A percentile compares a stretch with the other conserved stretches of the same genome.
Conservation (phyloP, 2,113 vertebrate species). For the Archilochus colubris region DNA sequence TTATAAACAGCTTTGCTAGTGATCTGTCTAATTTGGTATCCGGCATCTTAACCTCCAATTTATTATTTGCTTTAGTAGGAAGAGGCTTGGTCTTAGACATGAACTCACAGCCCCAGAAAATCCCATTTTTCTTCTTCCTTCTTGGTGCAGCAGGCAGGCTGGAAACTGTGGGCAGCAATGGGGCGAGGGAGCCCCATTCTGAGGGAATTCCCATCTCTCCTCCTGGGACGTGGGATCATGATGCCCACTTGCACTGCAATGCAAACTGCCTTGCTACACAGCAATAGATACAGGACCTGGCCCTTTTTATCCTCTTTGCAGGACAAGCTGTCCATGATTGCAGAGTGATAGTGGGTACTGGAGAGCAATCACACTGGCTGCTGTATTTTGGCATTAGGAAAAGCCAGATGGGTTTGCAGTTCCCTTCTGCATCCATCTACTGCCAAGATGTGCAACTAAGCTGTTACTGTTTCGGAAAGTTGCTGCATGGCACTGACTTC, state of each 20-base stretch:
- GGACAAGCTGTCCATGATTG: not conserved
- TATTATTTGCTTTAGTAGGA: not conserved
- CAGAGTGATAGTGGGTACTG: not conserved
- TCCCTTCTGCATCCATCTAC: not conserved
- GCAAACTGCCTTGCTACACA: not conserved
- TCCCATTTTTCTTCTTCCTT: accelerated
- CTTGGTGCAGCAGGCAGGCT: not conserved
- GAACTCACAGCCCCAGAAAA: not conserved
- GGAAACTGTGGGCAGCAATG: accelerated
- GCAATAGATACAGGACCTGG: not conserved
- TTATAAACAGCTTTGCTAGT: not conserved
- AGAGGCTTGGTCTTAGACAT: not conserved
- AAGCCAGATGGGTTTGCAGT: not conserved
- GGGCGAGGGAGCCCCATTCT: not conserved
- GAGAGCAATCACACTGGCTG: not conserved
- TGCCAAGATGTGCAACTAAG: not conserved
- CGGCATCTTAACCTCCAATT: not conserved
- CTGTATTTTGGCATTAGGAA: accelerated
- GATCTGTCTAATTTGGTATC: not conserved
- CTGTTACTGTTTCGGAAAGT: not conserved
- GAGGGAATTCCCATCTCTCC: accelerated
- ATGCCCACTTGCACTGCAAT: not conserved
- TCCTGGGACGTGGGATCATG: not conserved
- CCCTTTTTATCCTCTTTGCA: not conserved
- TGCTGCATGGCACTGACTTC: not conserved